Base-by-base conservation (phyloP, 1,140 invertebrate genomes). In the Drosophila leontia region DNA sequence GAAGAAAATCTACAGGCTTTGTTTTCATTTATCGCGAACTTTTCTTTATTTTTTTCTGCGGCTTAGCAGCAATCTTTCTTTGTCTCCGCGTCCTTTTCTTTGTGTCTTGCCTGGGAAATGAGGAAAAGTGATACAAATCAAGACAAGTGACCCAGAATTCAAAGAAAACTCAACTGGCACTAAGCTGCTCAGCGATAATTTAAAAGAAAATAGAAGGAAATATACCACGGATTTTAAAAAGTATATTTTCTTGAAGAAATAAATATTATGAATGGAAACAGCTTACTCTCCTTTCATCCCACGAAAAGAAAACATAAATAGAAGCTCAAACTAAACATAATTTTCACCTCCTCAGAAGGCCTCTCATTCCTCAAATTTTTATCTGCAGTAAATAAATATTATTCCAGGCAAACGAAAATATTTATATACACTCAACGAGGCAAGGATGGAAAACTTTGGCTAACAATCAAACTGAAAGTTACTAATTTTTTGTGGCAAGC, bases 1-100 rank as follows among this genome's bases (percentile, higher is more conserved):
- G 13, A 37, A 15, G 45, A 15, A 35, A 71, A 63, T 39, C 35
- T 44, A 74, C 32, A 53, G 72, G 59, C 75, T 77, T 77, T 77
- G 55, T 77, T 77, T 75, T 60, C 48, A 68, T 60, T 77, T 77
- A 56, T 77, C 62, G 55, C 62, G 23, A 71, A 71, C 37, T 72
- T 72, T 72, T 72, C 47, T 56, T 76, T 67, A 41, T 64, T 23
- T 76, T 76, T 67, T 50, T 29, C 39, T 7, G 51, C 23, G 44
- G 67, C 67, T 67, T 45, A 67, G 55, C 42, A 53, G 29, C 17
- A 44, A 35, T 67, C 9, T 55, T 17, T 29, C n/a, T 32, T 47
- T 76, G 63, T 37, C 34, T 37, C 44, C 11, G 9, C 34, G 41
- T 68, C 15, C 37, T 35, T 39, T 41, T 51, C 9, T 29, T 55